Evolutionary conservation across 2,888 invertebrate genomes (phyloP).

Genomic region (Nymphalis urticae): DNA sequence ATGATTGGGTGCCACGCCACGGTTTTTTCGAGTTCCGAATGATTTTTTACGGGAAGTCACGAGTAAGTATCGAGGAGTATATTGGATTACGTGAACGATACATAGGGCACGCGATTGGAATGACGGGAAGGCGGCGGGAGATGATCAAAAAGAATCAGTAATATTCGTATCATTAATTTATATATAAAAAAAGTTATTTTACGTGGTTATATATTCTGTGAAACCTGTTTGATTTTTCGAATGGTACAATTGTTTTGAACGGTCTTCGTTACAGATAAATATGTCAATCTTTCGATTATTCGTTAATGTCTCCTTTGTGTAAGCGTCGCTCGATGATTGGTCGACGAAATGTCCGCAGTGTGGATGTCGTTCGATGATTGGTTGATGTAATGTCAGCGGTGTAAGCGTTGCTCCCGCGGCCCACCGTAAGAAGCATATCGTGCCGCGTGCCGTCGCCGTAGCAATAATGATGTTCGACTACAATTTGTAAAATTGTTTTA

Average conservation of each 20-base stretch:
- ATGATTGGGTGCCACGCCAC: conserved; percentile 27
- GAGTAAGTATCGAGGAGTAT: conserved; percentile 20
- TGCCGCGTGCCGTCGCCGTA: conserved; percentile 69
- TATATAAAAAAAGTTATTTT: background rate
- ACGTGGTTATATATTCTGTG: background rate
- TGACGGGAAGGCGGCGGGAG: conserved; percentile 13
- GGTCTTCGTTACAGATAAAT: no score
- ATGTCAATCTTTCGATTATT: no score
- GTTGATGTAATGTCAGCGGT: background rate
- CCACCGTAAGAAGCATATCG: conserved; percentile 52
- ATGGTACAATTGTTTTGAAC: background rate
- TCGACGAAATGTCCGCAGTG: no score
- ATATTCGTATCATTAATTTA: background rate
- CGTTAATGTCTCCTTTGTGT: no score
- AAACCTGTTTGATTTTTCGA: background rate
- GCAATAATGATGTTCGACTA: conserved; percentile 80
- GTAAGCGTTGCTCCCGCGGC: conserved; percentile 16
- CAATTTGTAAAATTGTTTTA: conserved; percentile 81
- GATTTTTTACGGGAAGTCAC: conserved; percentile 2
- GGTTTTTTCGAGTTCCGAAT: conserved; percentile 9
- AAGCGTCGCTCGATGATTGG: no score
- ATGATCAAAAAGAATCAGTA: background rate
- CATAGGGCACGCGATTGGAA: conserved; percentile 26
- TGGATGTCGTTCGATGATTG: background rate
- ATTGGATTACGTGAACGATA: conserved; percentile 17